phyloP scores from a whole-genome alignment of 2,113 vertebrate species.

The Pterocles orientalis region DNA sequence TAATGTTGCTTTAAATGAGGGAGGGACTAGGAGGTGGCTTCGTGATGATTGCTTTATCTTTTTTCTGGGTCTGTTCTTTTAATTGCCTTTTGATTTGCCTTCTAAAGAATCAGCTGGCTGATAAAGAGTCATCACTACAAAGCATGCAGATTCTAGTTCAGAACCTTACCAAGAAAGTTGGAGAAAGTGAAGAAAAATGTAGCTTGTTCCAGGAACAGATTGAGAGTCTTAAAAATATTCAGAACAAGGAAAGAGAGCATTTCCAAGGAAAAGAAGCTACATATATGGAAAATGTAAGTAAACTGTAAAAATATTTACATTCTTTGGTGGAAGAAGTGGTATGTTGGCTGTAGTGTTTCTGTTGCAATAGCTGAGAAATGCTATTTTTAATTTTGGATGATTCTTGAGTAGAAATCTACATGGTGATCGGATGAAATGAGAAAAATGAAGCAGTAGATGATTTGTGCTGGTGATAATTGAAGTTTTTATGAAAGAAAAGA shows the following conservation, averaged over 20 bases:
- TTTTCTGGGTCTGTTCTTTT: neutral
- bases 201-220: slow-evolving; percentile 85
- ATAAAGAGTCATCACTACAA: slow-evolving; percentile 66
- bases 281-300: slow-evolving; percentile 83
- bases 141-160: slow-evolving; percentile 83
- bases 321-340: neutral
- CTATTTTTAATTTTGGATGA: neutral
- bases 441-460: neutral
- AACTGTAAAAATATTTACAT: neutral
- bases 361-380: neutral
- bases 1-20: neutral
- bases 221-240: slow-evolving; percentile 77
- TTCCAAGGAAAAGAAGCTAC: slow-evolving; percentile 84
- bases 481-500: neutral
- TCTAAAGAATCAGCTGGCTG: slow-evolving; percentile 61
- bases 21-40: neutral
- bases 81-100: slow-evolving; percentile 3
- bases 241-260: slow-evolving; percentile 78
- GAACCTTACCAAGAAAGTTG: slow-evolving; percentile 87
- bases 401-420: neutral
- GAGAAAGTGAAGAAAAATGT: slow-evolving; percentile 85
- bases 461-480: neutral
- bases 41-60: neutral
- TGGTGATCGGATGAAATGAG: neutral
- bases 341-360: neutral